Conservation (phyloP, 2,113 vertebrate genomes). For the Cyanistes caeruleus region DNA sequence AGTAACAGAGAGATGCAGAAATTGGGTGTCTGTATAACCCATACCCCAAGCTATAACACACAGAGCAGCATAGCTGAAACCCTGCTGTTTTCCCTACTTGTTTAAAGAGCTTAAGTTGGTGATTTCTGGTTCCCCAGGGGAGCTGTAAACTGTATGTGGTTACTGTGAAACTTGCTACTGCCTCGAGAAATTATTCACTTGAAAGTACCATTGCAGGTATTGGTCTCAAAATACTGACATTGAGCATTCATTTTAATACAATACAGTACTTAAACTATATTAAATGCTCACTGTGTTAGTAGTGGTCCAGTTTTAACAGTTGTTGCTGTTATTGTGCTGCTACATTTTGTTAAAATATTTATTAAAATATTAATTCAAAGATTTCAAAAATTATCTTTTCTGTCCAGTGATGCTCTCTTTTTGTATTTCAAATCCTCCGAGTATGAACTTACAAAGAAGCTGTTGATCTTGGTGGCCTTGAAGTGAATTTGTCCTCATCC, state of each 20-base stretch:
- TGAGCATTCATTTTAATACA: not conserved
- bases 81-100: not conserved
- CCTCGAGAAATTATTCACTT: not conserved
- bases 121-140: not conserved
- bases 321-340: not conserved
- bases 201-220: not conserved
- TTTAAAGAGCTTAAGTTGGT: not conserved
- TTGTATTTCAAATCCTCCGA: not conserved
- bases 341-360: not conserved
- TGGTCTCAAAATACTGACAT: not conserved
- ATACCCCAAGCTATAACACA: not conserved
- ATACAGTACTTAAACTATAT: not conserved
- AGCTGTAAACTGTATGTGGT: not conserved
- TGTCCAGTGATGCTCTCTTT: not conserved
- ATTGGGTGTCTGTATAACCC: not conserved
- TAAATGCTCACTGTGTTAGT: not conserved
- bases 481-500: not conserved
- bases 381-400: not conserved
- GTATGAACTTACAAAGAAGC: not conserved
- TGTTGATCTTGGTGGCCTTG: not conserved
- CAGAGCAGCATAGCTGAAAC: not conserved
- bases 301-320: not conserved
- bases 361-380: not conserved
- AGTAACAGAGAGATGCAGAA: not conserved
- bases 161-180: not conserved